Percentiles rank a stretch among this genome's conserved stretches.
Evolutionary conservation across 2,797 vertebrate genomes (phyloP).

Genomic region (Gymnodraco acuticeps): DNA sequence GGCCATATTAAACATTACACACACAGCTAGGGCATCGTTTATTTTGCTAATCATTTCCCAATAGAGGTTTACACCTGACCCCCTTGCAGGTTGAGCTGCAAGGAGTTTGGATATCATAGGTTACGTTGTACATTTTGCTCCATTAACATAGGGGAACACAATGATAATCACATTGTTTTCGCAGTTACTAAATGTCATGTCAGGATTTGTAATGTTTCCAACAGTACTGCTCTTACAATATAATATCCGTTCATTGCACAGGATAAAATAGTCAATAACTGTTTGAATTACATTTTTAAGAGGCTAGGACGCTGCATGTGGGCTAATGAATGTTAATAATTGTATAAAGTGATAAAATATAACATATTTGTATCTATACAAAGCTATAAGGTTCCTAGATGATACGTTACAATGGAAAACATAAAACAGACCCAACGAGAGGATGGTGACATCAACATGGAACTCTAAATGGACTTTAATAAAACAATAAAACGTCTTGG

Average conservation of each 20-base stretch:
- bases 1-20: not conserved
- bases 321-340: not conserved
- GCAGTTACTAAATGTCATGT: not conserved
- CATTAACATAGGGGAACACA: not conserved
- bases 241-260: not conserved
- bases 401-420: conserved; percentile 1
- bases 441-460: conserved; percentile 1
- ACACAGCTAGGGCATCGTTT: not conserved
- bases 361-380: not conserved
- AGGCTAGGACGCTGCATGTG: not conserved
- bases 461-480: not conserved
- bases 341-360: not conserved
- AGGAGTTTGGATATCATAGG: not conserved
- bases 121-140: not conserved
- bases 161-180: not conserved
- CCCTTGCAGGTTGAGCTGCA: not conserved
- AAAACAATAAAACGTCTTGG: too few species aligned
- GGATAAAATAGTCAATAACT: too few species aligned
- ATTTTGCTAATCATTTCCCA: not conserved
- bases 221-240: not conserved
- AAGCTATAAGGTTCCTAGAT: not conserved
- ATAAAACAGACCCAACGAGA: not conserved
- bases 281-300: not conserved
- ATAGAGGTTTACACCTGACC: not conserved
- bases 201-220: not conserved